These are phyloP conservation scores for Rattus norvegicus DNA, from an alignment of 2,113 vertebrate genomes.

Conservation along the genomic window DNA sequence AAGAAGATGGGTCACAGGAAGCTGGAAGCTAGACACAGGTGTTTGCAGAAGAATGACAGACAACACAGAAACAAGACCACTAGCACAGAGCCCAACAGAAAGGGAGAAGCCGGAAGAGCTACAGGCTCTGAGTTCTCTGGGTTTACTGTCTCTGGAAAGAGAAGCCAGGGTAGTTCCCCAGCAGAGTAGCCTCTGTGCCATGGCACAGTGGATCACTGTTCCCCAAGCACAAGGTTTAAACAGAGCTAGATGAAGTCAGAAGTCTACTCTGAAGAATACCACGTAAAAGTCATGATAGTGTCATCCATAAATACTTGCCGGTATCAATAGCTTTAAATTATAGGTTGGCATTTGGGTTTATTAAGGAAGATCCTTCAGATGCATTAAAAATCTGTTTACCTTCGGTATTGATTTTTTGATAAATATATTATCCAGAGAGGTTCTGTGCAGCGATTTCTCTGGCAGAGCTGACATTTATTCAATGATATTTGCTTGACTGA, in stretches of 20 bases:
- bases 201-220: background rate
- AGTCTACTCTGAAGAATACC: constrained; percentile 6
- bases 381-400: constrained; percentile 78
- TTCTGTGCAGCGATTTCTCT: constrained; percentile 67
- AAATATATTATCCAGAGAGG: constrained; percentile 73
- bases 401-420: constrained; percentile 76
- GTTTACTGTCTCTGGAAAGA: background rate
- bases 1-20: background rate
- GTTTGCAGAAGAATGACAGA: background rate
- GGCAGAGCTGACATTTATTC: constrained; percentile 80
- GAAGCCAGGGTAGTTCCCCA: background rate
- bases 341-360: constrained; percentile 70
- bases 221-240: constrained; percentile 1
- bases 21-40: background rate
- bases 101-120: background rate
- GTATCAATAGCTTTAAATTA: constrained; percentile 70
- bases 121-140: fast-evolving
- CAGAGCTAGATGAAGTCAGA: background rate
- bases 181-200: background rate
- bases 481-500: constrained; percentile 79
- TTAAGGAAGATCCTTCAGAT: constrained; percentile 67
- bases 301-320: constrained; percentile 58
- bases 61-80: background rate
- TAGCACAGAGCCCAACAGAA: background rate
- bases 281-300: constrained; percentile 57